Evolutionary conservation across 1,140 invertebrate species (phyloP), one percentile per base, ranked within the genome.

Genomic region (Drosophila athabasca): DNA sequence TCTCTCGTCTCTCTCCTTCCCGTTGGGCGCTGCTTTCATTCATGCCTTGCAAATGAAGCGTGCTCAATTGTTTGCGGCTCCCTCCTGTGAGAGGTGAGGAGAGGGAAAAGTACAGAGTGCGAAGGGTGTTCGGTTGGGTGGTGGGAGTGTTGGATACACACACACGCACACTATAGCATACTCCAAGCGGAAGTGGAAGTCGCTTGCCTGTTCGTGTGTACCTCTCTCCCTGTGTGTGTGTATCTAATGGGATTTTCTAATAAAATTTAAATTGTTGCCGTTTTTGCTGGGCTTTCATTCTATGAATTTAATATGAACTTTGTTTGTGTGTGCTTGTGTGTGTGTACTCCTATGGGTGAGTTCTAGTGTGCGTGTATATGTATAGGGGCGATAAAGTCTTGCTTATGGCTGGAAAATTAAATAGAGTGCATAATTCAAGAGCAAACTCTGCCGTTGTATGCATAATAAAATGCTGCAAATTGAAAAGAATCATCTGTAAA

Each of bases 161-260:
- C 43, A 57, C 31, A 73, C 29, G 45, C 55, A 83, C 62, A 58
- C 17, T 19, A 19, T 19, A 49, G 49, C 51, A 31, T 43, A 66
- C 65, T 82, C 61, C 72, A 62, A 66, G 62, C 82, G 82, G 82
- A 87, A 82, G 75, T 78, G 64, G 81, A 84, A 85, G 81, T 77
- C 49, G 72, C 77, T 72, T 43, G 59, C 45, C 31, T 39, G 44
- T 62, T 35, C 57, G 54, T 67, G 53, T 78, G 48, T 83, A 59
- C 43, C 9, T 71, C 48, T 59, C 24, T 5, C 4, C 4, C 4
- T 78, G 48, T 83, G 62, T 68, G 59, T 83, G 70, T 84, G 76
- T 84, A 87, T 88, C 83, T 88, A 87, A 87, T 85, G 83, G 82
- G 82, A 82, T 87, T 88, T 87, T 88, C 83, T 79, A 87, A 87